Conservation (phyloP, 2,797 vertebrate genomes). For the Naso thynnoides region DNA sequence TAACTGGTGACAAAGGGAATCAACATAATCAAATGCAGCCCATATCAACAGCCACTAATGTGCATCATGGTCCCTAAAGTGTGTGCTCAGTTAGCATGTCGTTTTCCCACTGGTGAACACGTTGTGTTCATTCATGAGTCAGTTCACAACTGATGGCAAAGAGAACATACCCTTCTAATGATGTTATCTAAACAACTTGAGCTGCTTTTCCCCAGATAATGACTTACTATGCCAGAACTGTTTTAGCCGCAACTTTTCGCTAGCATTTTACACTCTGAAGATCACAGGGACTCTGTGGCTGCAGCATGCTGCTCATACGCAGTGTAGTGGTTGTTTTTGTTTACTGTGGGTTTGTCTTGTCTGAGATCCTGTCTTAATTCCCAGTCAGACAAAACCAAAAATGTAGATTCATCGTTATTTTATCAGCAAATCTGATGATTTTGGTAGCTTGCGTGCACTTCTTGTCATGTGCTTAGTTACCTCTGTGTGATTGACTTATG, state of each 20-base stretch:
- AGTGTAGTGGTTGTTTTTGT: slow-evolving; percentile 43
- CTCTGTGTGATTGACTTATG: not conserved
- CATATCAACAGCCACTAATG: slow-evolving; percentile 12
- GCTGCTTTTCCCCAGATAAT: slow-evolving; percentile 70
- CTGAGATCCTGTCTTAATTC: slow-evolving; percentile 49
- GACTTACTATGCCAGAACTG: slow-evolving; percentile 64
- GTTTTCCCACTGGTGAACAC: slow-evolving; percentile 39
- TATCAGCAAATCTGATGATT: slow-evolving; percentile 33
- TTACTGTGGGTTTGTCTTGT: slow-evolving; percentile 55
- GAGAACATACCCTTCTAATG: slow-evolving; percentile 49
- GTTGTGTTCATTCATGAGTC: slow-evolving; percentile 50
- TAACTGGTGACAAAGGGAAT: not conserved
- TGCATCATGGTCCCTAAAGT: slow-evolving; percentile 14
- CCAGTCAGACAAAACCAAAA: slow-evolving; percentile 32
- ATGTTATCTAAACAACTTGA: slow-evolving; percentile 66
- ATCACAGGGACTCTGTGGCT: slow-evolving; percentile 64
- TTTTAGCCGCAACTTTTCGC: slow-evolving; percentile 64
- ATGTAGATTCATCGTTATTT: slow-evolving; percentile 42
- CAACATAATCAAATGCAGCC: not conserved
- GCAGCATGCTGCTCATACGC: slow-evolving; percentile 35
- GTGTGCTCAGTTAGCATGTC: slow-evolving; percentile 32
- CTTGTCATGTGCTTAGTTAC: not conserved
- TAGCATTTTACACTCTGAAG: slow-evolving; percentile 61
- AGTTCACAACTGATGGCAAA: slow-evolving; percentile 46
- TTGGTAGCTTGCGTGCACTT: slow-evolving; percentile 3